Evolutionary conservation across 1,140 invertebrate genomes (phyloP).

Genomic region (Amyelois transitella): DNA sequence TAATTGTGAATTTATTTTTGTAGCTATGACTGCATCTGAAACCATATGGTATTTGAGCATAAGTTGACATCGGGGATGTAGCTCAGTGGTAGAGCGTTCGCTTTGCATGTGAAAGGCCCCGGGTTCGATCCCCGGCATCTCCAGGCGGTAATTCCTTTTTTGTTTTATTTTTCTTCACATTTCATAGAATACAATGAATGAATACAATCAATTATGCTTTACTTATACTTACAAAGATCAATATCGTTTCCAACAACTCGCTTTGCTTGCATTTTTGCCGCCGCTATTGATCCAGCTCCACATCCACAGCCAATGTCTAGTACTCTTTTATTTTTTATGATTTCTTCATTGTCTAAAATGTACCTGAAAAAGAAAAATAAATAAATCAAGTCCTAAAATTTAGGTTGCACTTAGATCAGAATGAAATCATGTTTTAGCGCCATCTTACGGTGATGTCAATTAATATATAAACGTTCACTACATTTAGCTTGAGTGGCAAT

Average conservation of each 20-base stretch:
- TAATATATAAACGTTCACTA: too few relatives aligned
- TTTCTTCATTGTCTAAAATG: conserved; percentile 62
- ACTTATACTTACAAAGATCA: conserved; percentile 40
- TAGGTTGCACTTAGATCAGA: neutral
- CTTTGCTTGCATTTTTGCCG: conserved; percentile 36
- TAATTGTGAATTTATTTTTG: conserved; percentile 66
- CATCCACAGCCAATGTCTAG: conserved; percentile 58
- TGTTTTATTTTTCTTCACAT: conserved; percentile 19
- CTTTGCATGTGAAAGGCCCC: conserved; percentile 95
- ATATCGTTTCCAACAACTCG: conserved; percentile 52
- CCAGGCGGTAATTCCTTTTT: conserved; percentile 47
- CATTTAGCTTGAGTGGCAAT: too few relatives aligned
- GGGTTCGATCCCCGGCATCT: conserved; percentile 90
- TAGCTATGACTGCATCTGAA: conserved; percentile 51
- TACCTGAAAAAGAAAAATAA: conserved; percentile 53
- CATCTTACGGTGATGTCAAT: too few relatives aligned
- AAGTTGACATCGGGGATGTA: conserved; percentile 68
- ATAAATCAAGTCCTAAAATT: neutral
- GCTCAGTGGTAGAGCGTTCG: conserved; percentile 91
- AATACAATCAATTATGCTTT: too few relatives aligned
- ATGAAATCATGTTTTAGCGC: neutral
- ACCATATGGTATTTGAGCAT: conserved; percentile 16
- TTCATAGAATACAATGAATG: too few relatives aligned
- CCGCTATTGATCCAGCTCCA: conserved; percentile 49
- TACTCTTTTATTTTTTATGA: conserved; percentile 30